phyloP scores from a whole-genome alignment of 1,140 invertebrate species.

The Drosophila punjabiensis region DNA sequence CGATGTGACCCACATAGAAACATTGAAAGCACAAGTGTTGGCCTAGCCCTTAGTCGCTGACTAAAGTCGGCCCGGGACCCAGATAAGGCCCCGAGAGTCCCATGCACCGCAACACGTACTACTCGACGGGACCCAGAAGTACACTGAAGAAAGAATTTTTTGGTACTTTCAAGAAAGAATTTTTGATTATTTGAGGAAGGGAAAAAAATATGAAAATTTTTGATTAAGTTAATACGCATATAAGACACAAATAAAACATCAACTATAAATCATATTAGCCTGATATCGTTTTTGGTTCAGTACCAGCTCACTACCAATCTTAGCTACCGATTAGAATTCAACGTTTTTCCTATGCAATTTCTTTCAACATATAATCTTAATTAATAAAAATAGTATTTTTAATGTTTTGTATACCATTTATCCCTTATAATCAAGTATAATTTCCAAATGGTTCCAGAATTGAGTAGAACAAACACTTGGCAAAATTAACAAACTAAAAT shows the following conservation, averaged over 20 bases:
- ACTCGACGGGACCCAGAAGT: slow-evolving; percentile 11
- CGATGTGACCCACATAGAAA: slow-evolving; percentile 67
- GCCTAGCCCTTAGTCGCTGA: slow-evolving; percentile 56
- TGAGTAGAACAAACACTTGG: not conserved
- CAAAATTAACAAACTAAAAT: not conserved
- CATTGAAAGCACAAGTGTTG: slow-evolving; percentile 55
- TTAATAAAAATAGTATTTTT: too few relatives aligned
- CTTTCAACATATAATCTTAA: too few relatives aligned
- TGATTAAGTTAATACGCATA: not conserved
- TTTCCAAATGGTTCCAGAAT: not conserved
- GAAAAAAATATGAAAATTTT: not conserved
- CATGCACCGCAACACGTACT: slow-evolving; percentile 69
- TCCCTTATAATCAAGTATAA: not conserved
- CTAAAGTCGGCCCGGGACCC: slow-evolving; percentile 36
- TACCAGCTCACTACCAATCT: not conserved
- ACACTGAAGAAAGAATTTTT: slow-evolving; percentile 2
- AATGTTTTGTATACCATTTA: not conserved
- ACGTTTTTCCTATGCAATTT: too few relatives aligned
- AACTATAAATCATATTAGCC: not conserved
- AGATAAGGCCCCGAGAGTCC: slow-evolving; percentile 49
- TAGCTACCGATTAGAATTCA: too few relatives aligned
- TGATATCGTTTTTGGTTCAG: not conserved
- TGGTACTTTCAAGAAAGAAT: not conserved
- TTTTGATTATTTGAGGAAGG: not conserved
- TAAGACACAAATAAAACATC: not conserved